Conservation (phyloP, 2,888 invertebrate species). For the Nysson spinosus region DNA sequence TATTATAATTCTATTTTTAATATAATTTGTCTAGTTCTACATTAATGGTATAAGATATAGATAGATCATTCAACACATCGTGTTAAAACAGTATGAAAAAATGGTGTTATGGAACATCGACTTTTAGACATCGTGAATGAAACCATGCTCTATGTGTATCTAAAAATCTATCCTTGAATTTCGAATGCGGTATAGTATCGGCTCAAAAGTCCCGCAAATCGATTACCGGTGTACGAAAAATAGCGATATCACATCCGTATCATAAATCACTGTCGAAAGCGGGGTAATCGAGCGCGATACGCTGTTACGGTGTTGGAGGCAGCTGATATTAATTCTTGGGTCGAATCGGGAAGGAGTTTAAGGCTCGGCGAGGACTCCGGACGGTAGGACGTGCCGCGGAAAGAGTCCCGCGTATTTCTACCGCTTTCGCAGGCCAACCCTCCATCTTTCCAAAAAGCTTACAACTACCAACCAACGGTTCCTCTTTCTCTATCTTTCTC, state of each 20-base stretch:
- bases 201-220: conserved; percentile 58
- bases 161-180: conserved; percentile 41
- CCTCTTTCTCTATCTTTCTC: conserved; percentile 1
- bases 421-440: conserved; percentile 34
- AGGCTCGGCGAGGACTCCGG: conserved; percentile 14
- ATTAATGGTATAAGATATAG: too few species aligned
- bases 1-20: too few species aligned
- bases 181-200: conserved; percentile 10
- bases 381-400: conserved; percentile 57
- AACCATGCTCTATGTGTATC: conserved; percentile 26
- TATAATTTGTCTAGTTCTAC: too few species aligned
- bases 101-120: conserved; percentile 5
- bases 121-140: conserved; percentile 18
- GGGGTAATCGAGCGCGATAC: conserved; percentile 69
- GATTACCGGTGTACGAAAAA: conserved; percentile 54
- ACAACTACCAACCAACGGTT: neutral
- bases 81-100: neutral
- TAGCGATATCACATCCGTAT: conserved; percentile 60
- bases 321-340: conserved; percentile 73
- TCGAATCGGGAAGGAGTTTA: conserved; percentile 29
- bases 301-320: conserved; percentile 61
- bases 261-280: conserved; percentile 73
- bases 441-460: conserved; percentile 14
- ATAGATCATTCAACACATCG: too few species aligned
- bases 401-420: conserved; percentile 63